Percentiles rank a stretch among this genome's conserved stretches.
Conservation (phyloP, 2,888 invertebrate genomes). For the Andrena fulva region DNA sequence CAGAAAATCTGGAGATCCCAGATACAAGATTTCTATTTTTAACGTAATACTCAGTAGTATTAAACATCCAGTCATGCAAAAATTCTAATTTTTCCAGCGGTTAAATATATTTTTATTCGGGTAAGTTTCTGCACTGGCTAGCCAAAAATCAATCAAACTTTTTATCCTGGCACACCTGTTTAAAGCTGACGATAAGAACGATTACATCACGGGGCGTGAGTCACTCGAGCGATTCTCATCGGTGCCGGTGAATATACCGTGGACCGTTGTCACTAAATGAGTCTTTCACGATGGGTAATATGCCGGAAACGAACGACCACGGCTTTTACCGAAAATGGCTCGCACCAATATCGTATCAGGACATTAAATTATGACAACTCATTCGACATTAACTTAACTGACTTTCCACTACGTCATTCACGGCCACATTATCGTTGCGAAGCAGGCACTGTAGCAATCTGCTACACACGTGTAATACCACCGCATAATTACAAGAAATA, state of each 20-base stretch:
- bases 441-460: background rate
- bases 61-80: background rate
- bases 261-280: constrained; percentile 40
- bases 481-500: background rate
- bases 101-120: background rate
- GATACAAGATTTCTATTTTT: no score
- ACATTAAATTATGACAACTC: constrained; percentile 1
- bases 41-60: background rate
- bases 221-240: constrained; percentile 54
- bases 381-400: constrained; percentile 9
- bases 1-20: no score
- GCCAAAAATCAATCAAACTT: constrained; percentile 22
- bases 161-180: constrained; percentile 68
- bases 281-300: constrained; percentile 28
- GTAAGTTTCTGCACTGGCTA: background rate
- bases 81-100: background rate
- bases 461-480: background rate
- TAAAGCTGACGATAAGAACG: constrained; percentile 66
- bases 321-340: constrained; percentile 36
- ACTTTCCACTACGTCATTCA: background rate
- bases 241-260: constrained; percentile 36
- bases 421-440: background rate
- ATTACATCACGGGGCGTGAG: constrained; percentile 69
- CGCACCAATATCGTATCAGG: constrained; percentile 27
- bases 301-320: constrained; percentile 38